Evolutionary conservation across 1,140 invertebrate genomes (phyloP).

Genomic region (Cryptotermes secundus): DNA sequence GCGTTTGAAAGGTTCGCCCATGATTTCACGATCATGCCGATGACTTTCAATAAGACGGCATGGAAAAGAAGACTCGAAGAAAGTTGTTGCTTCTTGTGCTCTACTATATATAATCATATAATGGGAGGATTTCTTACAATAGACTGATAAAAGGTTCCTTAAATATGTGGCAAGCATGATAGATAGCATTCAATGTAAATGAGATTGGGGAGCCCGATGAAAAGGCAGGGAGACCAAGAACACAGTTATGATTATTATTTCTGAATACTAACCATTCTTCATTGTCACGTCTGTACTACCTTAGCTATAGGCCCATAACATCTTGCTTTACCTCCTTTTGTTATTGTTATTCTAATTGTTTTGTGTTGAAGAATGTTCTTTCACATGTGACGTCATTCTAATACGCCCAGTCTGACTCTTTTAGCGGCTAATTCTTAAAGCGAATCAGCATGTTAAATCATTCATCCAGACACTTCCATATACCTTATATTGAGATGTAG

Average conservation of each 20-base stretch:
- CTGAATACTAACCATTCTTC: neutral
- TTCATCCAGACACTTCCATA: no score
- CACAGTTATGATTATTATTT: neutral
- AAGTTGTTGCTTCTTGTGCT: neutral
- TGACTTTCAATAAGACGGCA: neutral
- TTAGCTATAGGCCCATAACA: neutral
- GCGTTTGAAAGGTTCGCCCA: no score
- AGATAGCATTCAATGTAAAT: constrained; percentile 6
- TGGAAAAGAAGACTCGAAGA: neutral
- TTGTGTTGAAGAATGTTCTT: neutral
- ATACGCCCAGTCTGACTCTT: neutral
- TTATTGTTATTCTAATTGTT: neutral
- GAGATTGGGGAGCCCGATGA: no score
- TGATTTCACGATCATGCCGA: neutral
- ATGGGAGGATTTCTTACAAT: constrained; percentile 7
- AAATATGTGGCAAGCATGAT: neutral
- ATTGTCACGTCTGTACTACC: neutral
- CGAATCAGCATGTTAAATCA: no score
- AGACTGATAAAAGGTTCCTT: neutral
- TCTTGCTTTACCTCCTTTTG: neutral
- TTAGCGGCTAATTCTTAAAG: no score
- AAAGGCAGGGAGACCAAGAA: no score
- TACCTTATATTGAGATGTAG: no score
- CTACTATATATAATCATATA: neutral
- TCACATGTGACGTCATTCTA: neutral